phyloP scores from a whole-genome alignment of 1,140 invertebrate species.

The Trichonephila clavata region DNA sequence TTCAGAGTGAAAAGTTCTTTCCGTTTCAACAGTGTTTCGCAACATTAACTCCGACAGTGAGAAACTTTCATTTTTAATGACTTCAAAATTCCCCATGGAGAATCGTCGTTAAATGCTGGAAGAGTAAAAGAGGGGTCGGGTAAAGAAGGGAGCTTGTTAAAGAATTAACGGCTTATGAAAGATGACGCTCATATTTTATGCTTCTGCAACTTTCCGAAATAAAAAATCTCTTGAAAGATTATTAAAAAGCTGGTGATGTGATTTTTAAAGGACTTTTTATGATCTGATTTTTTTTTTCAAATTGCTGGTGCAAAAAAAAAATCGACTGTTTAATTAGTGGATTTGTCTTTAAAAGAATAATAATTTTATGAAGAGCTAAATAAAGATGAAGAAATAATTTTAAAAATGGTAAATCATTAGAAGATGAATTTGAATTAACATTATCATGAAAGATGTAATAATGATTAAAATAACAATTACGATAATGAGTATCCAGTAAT shows the following conservation, averaged over 20 bases:
- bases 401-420: too few species aligned
- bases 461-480: too few species aligned
- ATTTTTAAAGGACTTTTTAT: slow-evolving; percentile 34
- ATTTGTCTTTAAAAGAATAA: neutral
- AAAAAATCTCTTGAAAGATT: slow-evolving; percentile 22
- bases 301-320: neutral
- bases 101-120: neutral
- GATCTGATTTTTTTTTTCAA: neutral
- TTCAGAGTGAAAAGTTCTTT: slow-evolving; percentile 33
- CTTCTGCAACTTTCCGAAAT: slow-evolving; percentile 25
- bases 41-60: slow-evolving; percentile 48
- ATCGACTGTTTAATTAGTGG: neutral
- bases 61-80: slow-evolving; percentile 43
- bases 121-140: neutral
- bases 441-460: too few species aligned
- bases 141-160: slow-evolving; percentile 25
- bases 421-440: too few species aligned
- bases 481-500: too few species aligned
- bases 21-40: slow-evolving; percentile 40
- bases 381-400: neutral
- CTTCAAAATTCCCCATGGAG: neutral
- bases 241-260: slow-evolving; percentile 36
- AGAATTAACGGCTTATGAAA: slow-evolving; percentile 62
- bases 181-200: slow-evolving; percentile 58
- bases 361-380: neutral